Evolutionary conservation across 2,797 vertebrate genomes (phyloP), one percentile per base, ranked within the genome.

Genomic region (Meriones psammophilus): DNA sequence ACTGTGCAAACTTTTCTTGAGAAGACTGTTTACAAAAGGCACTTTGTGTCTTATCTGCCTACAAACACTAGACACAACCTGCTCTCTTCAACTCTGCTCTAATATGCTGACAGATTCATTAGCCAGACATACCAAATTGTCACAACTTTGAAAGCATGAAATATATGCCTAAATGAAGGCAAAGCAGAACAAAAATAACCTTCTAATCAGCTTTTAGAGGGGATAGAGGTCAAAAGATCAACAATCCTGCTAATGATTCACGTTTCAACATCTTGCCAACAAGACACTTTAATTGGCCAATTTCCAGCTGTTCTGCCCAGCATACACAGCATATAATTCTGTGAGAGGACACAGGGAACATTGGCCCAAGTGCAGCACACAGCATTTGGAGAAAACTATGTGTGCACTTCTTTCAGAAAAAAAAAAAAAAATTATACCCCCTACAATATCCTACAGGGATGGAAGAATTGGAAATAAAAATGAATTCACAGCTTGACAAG

Each of bases 401-500:
- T 22, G 24, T 24, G 68, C 10, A 93, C 14, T 50, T 93, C n/a
- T 79, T 60, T 5, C 4, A 50, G 69, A 36, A 88, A 77, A 42
- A 64, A 79, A 64, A 79, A 69, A 54, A 33, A 71, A 79, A 64
- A 3, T 3, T 78, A 92, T 69, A 69, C 68, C 58, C 36, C 74
- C 68, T 90, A 78, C 15, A 58, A 74, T 91, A 94, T 56, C 50
- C 39, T 83, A 42, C 54, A 74, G 76, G 85, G 76, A 93, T 83
- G 42, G 83, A 96, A 95, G 50, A 95, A 94, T 5, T 97, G 62
- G 36, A 96, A 97, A 97, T 96, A 94, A 85, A 97, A 96, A 96
- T 13, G 1, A 89, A 74, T 90, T 96, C 89, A 88, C 87, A 94
- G 76, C 3, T 87, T 94, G 86, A 96, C 62, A 85, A 91, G 83